A percentile compares a stretch with the other conserved stretches of the same genome.
These are phyloP conservation scores for Phrynocephalus guinanensis DNA, from an alignment of 2,797 vertebrate species.

Conservation along the genomic window DNA sequence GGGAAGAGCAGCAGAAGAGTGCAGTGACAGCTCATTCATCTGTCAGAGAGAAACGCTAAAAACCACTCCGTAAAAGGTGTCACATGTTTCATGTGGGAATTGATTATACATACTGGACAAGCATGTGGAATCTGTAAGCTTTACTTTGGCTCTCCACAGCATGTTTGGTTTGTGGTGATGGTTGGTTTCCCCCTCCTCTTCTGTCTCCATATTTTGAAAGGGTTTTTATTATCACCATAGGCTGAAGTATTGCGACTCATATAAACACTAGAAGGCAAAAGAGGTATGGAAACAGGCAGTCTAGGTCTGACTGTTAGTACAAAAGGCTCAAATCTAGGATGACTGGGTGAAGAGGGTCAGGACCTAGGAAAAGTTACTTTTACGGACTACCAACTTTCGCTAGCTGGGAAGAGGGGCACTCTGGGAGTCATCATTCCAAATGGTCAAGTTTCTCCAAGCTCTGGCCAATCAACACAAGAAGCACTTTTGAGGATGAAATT, in stretches of 20 bases:
- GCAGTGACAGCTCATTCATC: background rate
- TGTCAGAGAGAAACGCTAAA: background rate
- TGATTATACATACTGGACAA: background rate
- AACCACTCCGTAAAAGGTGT: background rate
- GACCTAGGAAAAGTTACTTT: background rate
- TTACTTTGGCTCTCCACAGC: background rate
- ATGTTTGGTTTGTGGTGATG: background rate
- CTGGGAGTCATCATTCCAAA: background rate
- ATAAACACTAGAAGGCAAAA: conserved; percentile 29
- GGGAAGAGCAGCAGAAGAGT: background rate
- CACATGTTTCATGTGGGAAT: background rate
- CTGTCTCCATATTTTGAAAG: background rate
- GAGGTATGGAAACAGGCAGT: background rate
- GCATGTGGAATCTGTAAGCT: background rate
- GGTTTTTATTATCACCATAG: background rate
- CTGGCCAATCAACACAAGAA: background rate
- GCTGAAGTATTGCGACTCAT: conserved; percentile 21
- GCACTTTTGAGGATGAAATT: no score
- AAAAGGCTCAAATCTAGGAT: background rate
- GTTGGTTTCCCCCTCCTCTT: background rate
- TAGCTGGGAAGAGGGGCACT: background rate
- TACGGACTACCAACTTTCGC: background rate
- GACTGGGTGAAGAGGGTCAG: background rate
- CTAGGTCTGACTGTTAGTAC: background rate
- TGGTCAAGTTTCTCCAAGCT: background rate